A percentile compares a stretch with the other conserved stretches of the same genome.
phyloP scores from a whole-genome alignment of 2,888 invertebrate genomes.

The Ornithoptera priamus region DNA sequence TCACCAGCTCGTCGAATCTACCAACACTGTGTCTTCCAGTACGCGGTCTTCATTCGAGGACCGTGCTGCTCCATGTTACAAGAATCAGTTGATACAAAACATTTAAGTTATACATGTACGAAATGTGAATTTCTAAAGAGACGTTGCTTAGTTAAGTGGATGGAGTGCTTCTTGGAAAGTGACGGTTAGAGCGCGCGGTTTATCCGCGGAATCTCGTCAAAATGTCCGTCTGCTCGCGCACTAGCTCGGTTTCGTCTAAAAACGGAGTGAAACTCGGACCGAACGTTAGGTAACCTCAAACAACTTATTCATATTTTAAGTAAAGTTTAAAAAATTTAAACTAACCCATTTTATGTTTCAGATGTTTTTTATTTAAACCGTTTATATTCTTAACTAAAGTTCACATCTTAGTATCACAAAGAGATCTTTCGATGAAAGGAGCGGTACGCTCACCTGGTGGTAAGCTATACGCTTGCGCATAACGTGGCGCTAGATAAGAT shows the following conservation, averaged over 20 bases:
- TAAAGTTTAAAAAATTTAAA: background rate
- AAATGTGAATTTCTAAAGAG: conserved; percentile 10
- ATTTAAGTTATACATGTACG: background rate
- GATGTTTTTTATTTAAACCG: background rate
- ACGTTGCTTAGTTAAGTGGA: conserved; percentile 12
- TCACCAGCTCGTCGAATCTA: too few species aligned
- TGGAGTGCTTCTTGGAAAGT: conserved; percentile 12
- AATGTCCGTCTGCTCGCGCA: conserved; percentile 10
- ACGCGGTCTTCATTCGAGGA: too few species aligned
- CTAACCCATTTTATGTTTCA: background rate
- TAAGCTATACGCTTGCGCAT: too few species aligned
- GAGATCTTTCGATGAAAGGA: too few species aligned
- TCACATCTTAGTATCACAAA: too few species aligned
- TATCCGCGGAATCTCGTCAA: conserved; percentile 21
- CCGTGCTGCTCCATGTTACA: too few species aligned
- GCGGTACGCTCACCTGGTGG: too few species aligned
- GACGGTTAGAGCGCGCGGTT: conserved; percentile 11
- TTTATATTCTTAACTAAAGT: background rate
- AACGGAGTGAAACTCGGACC: conserved; percentile 20
- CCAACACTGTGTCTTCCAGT: too few species aligned
- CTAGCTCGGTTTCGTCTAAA: conserved; percentile 12
- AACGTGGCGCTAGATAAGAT: too few species aligned
- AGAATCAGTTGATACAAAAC: background rate
- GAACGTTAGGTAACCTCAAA: conserved; percentile 8
- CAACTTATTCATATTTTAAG: conserved; percentile 5